Base-by-base conservation (phyloP, 2,113 vertebrate species). In the Chaetops frenatus region DNA sequence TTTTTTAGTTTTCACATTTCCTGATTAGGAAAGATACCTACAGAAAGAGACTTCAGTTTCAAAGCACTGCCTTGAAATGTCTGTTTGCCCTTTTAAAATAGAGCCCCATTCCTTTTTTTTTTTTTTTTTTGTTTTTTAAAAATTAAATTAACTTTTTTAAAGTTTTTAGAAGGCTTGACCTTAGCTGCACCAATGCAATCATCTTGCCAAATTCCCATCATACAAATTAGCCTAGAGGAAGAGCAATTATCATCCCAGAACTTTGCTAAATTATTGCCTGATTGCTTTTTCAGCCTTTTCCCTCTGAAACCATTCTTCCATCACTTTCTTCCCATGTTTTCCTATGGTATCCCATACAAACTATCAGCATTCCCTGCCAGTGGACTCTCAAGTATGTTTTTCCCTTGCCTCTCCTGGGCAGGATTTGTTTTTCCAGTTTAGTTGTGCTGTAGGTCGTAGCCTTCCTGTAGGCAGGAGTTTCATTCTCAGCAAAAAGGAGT, bases 101-200 rank as follows among this genome's bases (percentile, higher is more conserved):
- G 31, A 42, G 12, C 20, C 31, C 60, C 6, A 5, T 40, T 27
- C 14, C 11, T 22, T 71, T 67, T 79, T 66, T 56, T 17, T 71
- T 67, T 79, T 66, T 56, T 17, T n/a, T 38, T 15, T 54, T n/a
- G 25, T 77, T 47, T 78, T 74, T 91, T 74, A 29, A 89, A 91
- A 94, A 95, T 86, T 58, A 84, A 74, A 91, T 94, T 91, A 86
- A 69, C 47, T 70, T 86, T 67, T 73, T 22, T 1, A 2, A 74
- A 78, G n/a, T 72, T 95, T 86, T 95, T 95, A 35, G 86, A 95
- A 78, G 57, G 67, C 60, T 84, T 95, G 77, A 95, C 89, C 89
- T 94, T 95, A 95, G 57, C 81, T 91, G 60, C 61, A 81, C 53
- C 81, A 81, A 71, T 84, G 60, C 51, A 95, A 92, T 96, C 91